These are phyloP conservation scores for Caracal caracal DNA, from an alignment of 2,113 vertebrate genomes.

Conservation along the genomic window DNA sequence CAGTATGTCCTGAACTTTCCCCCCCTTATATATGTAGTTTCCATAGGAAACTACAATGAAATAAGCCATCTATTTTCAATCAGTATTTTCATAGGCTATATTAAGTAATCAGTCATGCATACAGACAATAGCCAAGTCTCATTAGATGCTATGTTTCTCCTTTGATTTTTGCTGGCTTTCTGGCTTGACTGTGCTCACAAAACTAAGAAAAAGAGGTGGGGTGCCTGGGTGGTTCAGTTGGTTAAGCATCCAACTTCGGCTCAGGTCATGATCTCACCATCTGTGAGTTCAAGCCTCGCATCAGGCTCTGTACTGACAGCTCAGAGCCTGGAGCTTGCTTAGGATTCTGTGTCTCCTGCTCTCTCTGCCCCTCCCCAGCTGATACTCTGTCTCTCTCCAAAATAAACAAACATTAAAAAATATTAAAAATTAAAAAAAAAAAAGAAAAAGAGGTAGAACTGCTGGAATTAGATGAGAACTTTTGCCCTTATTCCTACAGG, in stretches of 20 bases:
- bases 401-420: no score
- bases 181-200: constrained; percentile 51
- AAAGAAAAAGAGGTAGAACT: constrained; percentile 21
- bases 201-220: constrained; percentile 14
- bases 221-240: no score
- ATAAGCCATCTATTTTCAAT: constrained; percentile 16
- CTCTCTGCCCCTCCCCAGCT: no score
- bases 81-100: constrained; percentile 31
- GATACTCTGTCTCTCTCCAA: no score
- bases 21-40: background rate
- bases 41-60: background rate
- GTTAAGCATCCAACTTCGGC: no score
- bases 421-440: no score
- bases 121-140: constrained; percentile 48
- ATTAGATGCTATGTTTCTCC: constrained; percentile 46
- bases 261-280: no score
- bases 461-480: constrained; percentile 38
- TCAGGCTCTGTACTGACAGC: no score
- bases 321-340: no score
- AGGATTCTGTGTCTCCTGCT: no score
- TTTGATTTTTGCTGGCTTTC: constrained; percentile 26
- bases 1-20: background rate
- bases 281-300: no score
- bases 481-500: constrained; percentile 72
- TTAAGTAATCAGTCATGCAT: constrained; percentile 63